These are phyloP conservation scores for Laupala kohalensis DNA, from an alignment of 1,140 invertebrate species.

Conservation along the genomic window DNA sequence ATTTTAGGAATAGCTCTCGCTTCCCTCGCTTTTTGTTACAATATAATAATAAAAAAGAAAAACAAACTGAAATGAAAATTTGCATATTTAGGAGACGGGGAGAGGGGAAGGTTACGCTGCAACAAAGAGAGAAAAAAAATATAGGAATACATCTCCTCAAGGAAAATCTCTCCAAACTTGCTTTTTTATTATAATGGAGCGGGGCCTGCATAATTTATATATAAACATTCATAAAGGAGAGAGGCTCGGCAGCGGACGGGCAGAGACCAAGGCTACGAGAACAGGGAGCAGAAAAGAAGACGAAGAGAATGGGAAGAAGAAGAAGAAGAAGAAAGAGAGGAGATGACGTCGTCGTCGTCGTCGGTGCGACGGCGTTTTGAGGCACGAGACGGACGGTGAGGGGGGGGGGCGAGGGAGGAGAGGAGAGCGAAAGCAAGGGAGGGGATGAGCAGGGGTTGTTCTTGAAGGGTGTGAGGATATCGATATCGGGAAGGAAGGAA, in stretches of 20 bases:
- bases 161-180: neutral
- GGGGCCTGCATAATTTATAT: slow-evolving; percentile 16
- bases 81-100: slow-evolving; percentile 15
- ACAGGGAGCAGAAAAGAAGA: neutral
- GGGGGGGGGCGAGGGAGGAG: neutral
- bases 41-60: slow-evolving; percentile 12
- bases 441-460: neutral
- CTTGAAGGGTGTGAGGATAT: no score
- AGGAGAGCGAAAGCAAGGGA: neutral
- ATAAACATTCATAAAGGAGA: slow-evolving; percentile 16
- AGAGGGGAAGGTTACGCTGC: neutral
- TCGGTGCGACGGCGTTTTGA: no score
- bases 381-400: no score
- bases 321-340: neutral
- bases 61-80: slow-evolving; percentile 16
- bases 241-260: neutral
- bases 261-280: neutral
- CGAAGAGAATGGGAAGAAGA: neutral
- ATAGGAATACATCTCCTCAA: slow-evolving; percentile 13
- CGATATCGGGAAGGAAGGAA: neutral
- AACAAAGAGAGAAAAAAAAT: slow-evolving; percentile 12
- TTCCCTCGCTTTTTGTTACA: slow-evolving; percentile 11
- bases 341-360: neutral
- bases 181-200: slow-evolving; percentile 15
- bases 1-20: slow-evolving; percentile 11